Evolutionary conservation across 92 coral and sea anemone species (phyloP).

Genomic region (Epizoanthus ramosus): DNA sequence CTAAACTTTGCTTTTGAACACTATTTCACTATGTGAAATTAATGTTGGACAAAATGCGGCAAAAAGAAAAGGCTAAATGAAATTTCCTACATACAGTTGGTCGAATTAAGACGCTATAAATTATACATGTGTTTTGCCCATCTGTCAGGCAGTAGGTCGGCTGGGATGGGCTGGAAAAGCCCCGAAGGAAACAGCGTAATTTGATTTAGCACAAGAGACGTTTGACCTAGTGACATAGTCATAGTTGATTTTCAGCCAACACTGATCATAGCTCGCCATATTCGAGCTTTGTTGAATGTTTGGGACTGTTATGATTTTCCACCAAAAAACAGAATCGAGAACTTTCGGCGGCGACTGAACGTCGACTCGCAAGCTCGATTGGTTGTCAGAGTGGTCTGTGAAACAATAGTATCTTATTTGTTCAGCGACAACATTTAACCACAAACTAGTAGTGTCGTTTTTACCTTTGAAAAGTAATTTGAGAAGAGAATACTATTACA

Average conservation of each 20-base stretch:
- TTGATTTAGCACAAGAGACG: background rate
- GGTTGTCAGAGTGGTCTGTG: slow-evolving; percentile 13
- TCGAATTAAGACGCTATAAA: slow-evolving; percentile 30
- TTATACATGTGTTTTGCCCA: slow-evolving; percentile 38
- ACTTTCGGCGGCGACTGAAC: slow-evolving; percentile 16
- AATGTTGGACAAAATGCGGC: slow-evolving; percentile 2
- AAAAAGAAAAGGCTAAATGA: slow-evolving; percentile 22
- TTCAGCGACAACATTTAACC: slow-evolving; percentile 30
- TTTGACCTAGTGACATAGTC: background rate
- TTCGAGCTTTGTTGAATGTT: background rate
- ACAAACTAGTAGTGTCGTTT: slow-evolving; percentile 14
- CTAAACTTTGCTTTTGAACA: background rate
- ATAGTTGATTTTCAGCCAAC: background rate
- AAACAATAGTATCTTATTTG: slow-evolving; percentile 40
- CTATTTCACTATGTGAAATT: background rate
- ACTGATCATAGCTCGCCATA: background rate
- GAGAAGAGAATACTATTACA: slow-evolving; percentile 11
- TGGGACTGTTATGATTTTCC: background rate
- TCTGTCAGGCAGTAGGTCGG: slow-evolving; percentile 18
- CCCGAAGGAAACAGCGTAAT: background rate
- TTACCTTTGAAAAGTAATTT: slow-evolving; percentile 26
- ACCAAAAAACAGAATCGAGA: background rate
- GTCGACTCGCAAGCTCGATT: slow-evolving; percentile 12
- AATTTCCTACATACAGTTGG: slow-evolving; percentile 23
- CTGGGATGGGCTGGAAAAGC: background rate